Conservation (phyloP, 1,140 invertebrate species). For the Papilio helenus region DNA sequence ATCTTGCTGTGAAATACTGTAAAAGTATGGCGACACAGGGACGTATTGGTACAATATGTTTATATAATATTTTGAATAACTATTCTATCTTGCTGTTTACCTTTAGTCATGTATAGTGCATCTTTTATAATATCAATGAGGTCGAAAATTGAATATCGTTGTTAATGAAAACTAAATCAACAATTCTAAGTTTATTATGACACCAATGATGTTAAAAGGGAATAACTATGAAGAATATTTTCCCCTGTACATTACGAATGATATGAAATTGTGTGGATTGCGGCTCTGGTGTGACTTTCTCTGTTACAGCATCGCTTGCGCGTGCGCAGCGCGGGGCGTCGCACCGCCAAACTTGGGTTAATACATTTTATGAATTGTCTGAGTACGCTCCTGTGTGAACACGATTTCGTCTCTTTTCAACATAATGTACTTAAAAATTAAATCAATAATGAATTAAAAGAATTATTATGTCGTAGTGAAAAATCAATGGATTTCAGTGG, state of each 20-base stretch:
- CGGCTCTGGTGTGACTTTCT: slow-evolving; percentile 64
- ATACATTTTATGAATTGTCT: slow-evolving; percentile 41
- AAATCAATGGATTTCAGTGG: slow-evolving; percentile 24
- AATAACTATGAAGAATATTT: neutral
- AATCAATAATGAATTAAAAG: no score
- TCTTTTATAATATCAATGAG: no score
- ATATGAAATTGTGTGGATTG: slow-evolving; percentile 44
- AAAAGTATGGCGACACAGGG: neutral
- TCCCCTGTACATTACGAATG: neutral
- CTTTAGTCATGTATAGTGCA: no score
- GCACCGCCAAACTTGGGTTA: slow-evolving; percentile 29
- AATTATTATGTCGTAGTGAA: neutral
- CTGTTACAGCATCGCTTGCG: slow-evolving; percentile 69
- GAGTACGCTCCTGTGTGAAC: slow-evolving; percentile 43
- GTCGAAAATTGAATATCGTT: no score
- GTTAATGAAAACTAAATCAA: no score
- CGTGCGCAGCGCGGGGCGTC: slow-evolving; percentile 52
- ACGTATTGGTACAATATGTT: slow-evolving; percentile 10
- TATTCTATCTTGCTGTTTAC: no score
- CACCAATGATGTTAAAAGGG: no score
- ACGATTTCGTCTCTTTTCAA: neutral
- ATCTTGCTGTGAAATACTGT: neutral
- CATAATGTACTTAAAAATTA: neutral
- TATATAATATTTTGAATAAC: neutral
- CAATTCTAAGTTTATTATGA: no score